These are phyloP conservation scores for Halictus quadricinctus DNA, from an alignment of 2,888 invertebrate species.

Conservation along the genomic window DNA sequence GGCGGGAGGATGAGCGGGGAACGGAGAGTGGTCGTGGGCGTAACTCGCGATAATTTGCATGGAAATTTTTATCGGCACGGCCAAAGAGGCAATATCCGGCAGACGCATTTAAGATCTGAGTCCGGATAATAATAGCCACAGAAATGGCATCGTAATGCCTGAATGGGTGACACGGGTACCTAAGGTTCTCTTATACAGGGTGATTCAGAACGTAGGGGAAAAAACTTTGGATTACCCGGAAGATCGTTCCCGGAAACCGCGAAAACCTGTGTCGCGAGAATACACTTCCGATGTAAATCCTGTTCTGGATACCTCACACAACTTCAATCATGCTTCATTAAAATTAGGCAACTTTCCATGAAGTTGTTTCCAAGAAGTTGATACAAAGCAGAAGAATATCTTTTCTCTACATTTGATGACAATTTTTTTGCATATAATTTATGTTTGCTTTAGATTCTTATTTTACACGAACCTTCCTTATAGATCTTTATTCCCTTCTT, in stretches of 20 bases:
- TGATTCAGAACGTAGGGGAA: not conserved
- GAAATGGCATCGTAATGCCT: constrained; percentile 68
- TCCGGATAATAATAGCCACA: constrained; percentile 75
- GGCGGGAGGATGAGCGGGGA: not conserved
- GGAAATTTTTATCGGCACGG: constrained; percentile 79
- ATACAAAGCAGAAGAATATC: not conserved
- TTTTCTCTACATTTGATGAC: not conserved
- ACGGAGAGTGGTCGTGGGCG: constrained; percentile 68
- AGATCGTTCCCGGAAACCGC: not conserved
- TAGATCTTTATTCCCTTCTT: too few relatives aligned
- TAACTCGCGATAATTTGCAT: constrained; percentile 79
- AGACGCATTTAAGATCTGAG: constrained; percentile 79
- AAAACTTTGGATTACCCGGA: not conserved
- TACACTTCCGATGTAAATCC: not conserved
- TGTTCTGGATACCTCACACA: not conserved
- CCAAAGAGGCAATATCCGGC: constrained; percentile 77
- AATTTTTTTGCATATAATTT: not conserved
- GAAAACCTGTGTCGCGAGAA: not conserved
- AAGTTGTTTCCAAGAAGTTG: not conserved
- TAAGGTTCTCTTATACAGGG: constrained; percentile 42
- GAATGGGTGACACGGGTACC: constrained; percentile 63
- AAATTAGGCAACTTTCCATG: not conserved
- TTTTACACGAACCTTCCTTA: too few relatives aligned
- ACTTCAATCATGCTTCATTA: not conserved
- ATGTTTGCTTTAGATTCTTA: too few relatives aligned